Conservation (phyloP, 2,888 invertebrate genomes). For the Priocnemis perturbator region DNA sequence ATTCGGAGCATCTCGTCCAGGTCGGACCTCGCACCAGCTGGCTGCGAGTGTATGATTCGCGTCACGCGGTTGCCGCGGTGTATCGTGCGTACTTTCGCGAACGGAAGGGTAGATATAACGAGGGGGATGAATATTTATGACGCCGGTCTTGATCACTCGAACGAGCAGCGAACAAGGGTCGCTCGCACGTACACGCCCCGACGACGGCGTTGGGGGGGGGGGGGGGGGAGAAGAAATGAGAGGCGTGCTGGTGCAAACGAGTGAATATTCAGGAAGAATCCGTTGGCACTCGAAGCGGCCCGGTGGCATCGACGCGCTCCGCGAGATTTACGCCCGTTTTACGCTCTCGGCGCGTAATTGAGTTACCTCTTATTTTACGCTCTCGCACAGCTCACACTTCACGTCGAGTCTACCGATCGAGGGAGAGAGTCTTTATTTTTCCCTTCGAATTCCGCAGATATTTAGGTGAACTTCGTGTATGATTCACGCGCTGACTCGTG, state of each 20-base stretch:
- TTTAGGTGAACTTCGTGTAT: conserved; percentile 1
- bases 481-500: too few species aligned
- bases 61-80: too few species aligned
- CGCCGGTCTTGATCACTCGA: conserved; percentile 37
- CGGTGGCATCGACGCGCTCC: background rate
- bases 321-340: conserved; percentile 51
- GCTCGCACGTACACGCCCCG: conserved; percentile 25
- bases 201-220: too few species aligned
- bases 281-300: too few species aligned
- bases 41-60: too few species aligned
- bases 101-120: conserved; percentile 58
- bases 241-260: conserved; percentile 12
- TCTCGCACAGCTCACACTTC: conserved; percentile 22
- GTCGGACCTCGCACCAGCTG: background rate
- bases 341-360: conserved; percentile 43
- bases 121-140: conserved; percentile 59
- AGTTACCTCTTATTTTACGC: conserved; percentile 45
- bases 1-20: background rate
- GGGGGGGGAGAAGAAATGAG: background rate
- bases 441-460: background rate
- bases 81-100: background rate
- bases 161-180: conserved; percentile 20
- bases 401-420: conserved; percentile 16
- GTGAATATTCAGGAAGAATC: conserved; percentile 31
- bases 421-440: conserved; percentile 5